Conservation (phyloP, 2,888 invertebrate genomes). For the Phanerotoma sp. region DNA sequence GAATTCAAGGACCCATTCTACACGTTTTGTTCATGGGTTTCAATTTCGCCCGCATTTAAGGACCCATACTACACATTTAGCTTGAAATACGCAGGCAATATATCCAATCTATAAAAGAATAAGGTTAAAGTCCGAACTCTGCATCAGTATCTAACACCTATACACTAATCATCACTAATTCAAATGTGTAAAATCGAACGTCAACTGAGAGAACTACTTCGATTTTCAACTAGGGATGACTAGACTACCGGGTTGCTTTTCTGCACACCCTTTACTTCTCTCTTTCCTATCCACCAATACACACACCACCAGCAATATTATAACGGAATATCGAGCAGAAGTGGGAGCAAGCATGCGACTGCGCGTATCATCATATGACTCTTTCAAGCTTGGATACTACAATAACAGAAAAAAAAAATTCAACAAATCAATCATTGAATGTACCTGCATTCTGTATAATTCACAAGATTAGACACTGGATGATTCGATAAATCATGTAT, state of each 20-base stretch:
- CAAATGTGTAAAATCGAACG: slow-evolving; percentile 3
- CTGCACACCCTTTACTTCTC: slow-evolving; percentile 8
- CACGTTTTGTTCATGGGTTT: too few species aligned
- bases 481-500: too few species aligned
- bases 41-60: too few species aligned
- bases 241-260: slow-evolving; percentile 16
- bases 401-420: slow-evolving; percentile 9
- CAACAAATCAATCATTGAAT: too few species aligned
- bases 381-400: slow-evolving; percentile 5
- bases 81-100: too few species aligned
- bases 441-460: too few species aligned
- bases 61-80: too few species aligned
- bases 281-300: neutral
- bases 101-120: neutral
- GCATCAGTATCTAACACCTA: slow-evolving; percentile 16
- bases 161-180: slow-evolving; percentile 24
- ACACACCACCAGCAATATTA: slow-evolving; percentile 9
- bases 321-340: slow-evolving; percentile 27
- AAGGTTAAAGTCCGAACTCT: slow-evolving; percentile 17
- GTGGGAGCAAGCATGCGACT: slow-evolving; percentile 23
- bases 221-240: slow-evolving; percentile 22
- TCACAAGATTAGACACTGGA: too few species aligned
- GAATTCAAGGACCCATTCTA: too few species aligned
- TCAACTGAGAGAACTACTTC: slow-evolving; percentile 13
- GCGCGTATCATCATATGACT: slow-evolving; percentile 24